phyloP scores from a whole-genome alignment of 2,797 vertebrate species.

The Trachops cirrhosus region DNA sequence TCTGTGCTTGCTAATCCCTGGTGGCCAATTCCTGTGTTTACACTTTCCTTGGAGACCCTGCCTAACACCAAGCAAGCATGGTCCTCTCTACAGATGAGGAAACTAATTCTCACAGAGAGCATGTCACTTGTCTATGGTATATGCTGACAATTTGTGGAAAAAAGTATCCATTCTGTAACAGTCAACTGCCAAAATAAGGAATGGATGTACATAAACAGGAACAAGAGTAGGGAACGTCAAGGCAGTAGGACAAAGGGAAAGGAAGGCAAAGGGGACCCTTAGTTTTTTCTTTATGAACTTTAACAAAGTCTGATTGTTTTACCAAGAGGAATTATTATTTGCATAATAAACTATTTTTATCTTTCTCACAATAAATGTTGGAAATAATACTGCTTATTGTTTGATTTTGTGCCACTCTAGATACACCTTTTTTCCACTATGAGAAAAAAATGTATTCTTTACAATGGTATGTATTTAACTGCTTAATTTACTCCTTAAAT shows the following conservation, averaged over 20 bases:
- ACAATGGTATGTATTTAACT: background rate
- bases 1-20: background rate
- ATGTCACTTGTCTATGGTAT: background rate
- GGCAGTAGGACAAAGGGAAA: background rate
- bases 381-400: background rate
- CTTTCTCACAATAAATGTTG: conserved; percentile 4
- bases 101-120: background rate
- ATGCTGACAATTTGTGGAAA: background rate
- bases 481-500: conserved; percentile 41
- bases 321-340: conserved; percentile 17
- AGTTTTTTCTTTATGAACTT: background rate
- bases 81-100: background rate
- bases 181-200: background rate
- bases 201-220: background rate
- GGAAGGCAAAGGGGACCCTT: background rate
- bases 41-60: background rate
- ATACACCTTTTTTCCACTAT: conserved; percentile 1
- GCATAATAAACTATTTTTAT: background rate
- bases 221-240: background rate
- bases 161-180: conserved; percentile 10
- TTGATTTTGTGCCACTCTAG: background rate
- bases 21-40: background rate
- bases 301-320: background rate
- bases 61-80: background rate
- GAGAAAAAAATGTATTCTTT: conserved; percentile 31